Evolutionary conservation across 1,140 invertebrate species (phyloP), one percentile per base, ranked within the genome.

Genomic region (Trichonephila inaurata): DNA sequence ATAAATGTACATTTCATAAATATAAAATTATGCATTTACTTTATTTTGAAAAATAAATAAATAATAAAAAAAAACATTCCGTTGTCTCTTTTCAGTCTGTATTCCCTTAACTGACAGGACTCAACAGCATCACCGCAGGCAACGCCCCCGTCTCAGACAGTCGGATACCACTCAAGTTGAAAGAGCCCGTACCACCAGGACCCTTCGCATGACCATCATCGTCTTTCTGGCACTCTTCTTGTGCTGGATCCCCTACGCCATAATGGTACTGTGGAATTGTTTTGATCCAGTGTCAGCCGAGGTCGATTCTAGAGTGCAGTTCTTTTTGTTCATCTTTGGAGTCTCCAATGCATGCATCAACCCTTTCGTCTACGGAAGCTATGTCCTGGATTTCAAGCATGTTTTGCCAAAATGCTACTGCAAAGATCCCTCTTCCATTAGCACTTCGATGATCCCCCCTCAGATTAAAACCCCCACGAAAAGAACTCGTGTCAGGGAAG

Each of bases 121-220:
- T 5, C 64, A 89, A 61, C 92, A 95, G 51, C 86, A 93, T 21
- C 82, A n/a, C 7, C 93, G 72, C 33, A 94, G 95, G n/a, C 95
- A 95, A 28, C 93, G 94, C 81, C 94, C 96, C 92, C 95, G 95
- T 51, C 95, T 98, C 62, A 95, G 97, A 51, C 95, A 97, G 83
- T 97, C 97, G 0, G 97, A 97, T 91, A 97, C 97, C 89, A 96
- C 96, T 24, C 97, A 97, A 91, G 97, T 98, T 66, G 92, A 95
- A 95, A 91, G 96, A 95, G 12, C 95, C 6, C 62, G 94, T 58
- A 81, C 85, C 16, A 81, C 85, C 16, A 96, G 97, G 94, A 98
- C 98, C 0, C 96, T 98, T 7, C 96, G 97, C 82, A 98, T 98
- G 97, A 98, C 98, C 0, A 96, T 98, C 60, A 97, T 97, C n/a